Percentiles rank a stretch among this genome's conserved stretches.
phyloP scores from a whole-genome alignment of 2,113 vertebrate species.

The Reinhardtius hippoglossoides region DNA sequence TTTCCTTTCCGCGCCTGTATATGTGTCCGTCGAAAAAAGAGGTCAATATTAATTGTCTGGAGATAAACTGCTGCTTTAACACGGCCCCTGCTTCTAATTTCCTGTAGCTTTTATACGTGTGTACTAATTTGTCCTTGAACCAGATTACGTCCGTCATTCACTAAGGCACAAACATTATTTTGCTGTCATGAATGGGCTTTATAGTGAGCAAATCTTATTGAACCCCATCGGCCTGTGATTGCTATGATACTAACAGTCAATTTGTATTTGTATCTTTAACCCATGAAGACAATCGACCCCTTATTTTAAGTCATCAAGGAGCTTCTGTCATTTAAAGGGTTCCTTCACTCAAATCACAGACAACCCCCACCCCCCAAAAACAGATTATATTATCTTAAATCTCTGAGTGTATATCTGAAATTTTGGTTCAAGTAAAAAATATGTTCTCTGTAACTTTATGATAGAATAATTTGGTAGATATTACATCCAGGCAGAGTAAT shows the following conservation, averaged over 20 bases:
- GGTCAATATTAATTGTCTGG: constrained; percentile 69
- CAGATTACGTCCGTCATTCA: not conserved
- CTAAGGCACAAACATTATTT: not conserved
- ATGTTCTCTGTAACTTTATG: not conserved
- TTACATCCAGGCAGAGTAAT: too few species aligned
- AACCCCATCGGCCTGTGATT: not conserved
- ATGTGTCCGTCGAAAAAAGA: constrained; percentile 35
- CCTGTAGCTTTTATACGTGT: not conserved
- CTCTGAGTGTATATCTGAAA: too few species aligned
- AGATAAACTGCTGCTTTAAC: constrained; percentile 51
- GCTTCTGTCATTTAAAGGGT: too few species aligned
- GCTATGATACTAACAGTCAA: not conserved
- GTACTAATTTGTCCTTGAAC: constrained; percentile 27
- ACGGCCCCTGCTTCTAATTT: not conserved
- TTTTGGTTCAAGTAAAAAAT: not conserved
- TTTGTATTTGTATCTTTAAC: too few species aligned
- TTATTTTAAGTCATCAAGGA: too few species aligned
- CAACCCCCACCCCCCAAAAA: too few species aligned
- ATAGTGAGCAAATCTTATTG: not conserved
- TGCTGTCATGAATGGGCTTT: not conserved
- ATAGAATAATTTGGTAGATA: not conserved
- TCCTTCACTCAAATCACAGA: not conserved
- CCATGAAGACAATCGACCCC: not conserved
- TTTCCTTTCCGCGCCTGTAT: not conserved
- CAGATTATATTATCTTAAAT: too few species aligned